Base-by-base conservation (phyloP, 2,113 vertebrate genomes). In the Engystomops pustulosus region DNA sequence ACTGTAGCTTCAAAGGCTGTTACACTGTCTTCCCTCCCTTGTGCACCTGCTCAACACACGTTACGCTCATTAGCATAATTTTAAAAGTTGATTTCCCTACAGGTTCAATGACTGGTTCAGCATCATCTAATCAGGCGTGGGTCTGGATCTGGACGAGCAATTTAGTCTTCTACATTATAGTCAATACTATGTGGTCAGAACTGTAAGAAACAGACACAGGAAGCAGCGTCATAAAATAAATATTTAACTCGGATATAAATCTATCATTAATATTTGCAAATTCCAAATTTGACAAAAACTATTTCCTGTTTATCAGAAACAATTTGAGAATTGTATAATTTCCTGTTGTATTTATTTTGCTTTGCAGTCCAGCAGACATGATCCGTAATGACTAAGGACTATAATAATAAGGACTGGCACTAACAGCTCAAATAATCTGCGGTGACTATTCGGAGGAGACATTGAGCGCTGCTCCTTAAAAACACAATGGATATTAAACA, bases 401-500 rank as follows among this genome's bases (percentile, higher is more conserved):
- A 47, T 58, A 36, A 79, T 18, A 30, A 27, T 60, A 17, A 45
- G 0, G 12, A 34, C 53, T 41, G 38, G 38, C 14, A 25, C 27
- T 67, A 8, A 44, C 34, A 79, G 58, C 18, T 25, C 3, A 17
- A 51, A 51, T 23, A 30, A 58, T 80, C 9, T 55, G 30, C 30
- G 15, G 55, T 7, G 34, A 60, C 12, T 58, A n/a, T 7, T 38
- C 34, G 8, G 71, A 74, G 71, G 23, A 78, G 51, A 30, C 30
- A 60, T 60, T 67, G 23, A 41, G 44, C n/a, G 18, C 38, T 45
- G 23, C 23, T 55, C 27, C 18, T 83, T 83, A 49, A 65, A 85
- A 79, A 79, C 49, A 68, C 86, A 80, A 81, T 27, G 6, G 62
- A 85, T 89, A 88, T 86, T 87, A 89, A 88, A 86, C 70, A 83